These are phyloP conservation scores for Andricus grossulariae DNA, from an alignment of 1,140 invertebrate species.

Conservation along the genomic window DNA sequence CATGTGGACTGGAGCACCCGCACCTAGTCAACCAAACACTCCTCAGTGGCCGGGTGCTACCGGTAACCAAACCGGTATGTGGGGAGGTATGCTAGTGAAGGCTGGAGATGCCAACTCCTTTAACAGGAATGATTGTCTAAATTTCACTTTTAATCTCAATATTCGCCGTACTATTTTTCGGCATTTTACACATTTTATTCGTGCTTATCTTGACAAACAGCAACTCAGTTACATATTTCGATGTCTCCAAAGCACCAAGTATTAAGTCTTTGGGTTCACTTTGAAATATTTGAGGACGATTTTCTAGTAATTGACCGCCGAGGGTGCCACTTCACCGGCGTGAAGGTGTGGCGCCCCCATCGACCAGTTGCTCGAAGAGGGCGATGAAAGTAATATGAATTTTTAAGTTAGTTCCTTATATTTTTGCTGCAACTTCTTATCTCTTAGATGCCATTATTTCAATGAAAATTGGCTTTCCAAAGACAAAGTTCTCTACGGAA, in stretches of 20 bases:
- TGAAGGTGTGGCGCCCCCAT: too few species aligned
- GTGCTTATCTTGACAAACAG: neutral
- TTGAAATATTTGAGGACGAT: too few species aligned
- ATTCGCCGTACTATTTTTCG: slow-evolving; percentile 7
- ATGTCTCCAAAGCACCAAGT: too few species aligned
- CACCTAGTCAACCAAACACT: slow-evolving; percentile 70
- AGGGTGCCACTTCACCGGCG: too few species aligned
- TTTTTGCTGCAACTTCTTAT: neutral
- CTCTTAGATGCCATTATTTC: neutral
- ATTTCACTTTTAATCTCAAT: slow-evolving; percentile 8
- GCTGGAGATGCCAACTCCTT: slow-evolving; percentile 39
- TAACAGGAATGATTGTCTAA: slow-evolving; percentile 29
- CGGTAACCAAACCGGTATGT: slow-evolving; percentile 74
- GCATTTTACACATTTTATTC: neutral
- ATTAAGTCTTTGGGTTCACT: too few species aligned
- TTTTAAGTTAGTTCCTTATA: neutral
- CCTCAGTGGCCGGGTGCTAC: slow-evolving; percentile 70
- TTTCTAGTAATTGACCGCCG: too few species aligned
- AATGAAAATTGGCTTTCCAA: neutral
- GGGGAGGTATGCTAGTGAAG: slow-evolving; percentile 67
- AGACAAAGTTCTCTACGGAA: neutral
- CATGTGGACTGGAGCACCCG: slow-evolving; percentile 85
- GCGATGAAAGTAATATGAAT: neutral
- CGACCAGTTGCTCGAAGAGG: too few species aligned
- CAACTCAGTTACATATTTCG: too few species aligned